These are phyloP conservation scores for Climacteris rufus DNA, from an alignment of 2,113 vertebrate genomes.

Conservation along the genomic window DNA sequence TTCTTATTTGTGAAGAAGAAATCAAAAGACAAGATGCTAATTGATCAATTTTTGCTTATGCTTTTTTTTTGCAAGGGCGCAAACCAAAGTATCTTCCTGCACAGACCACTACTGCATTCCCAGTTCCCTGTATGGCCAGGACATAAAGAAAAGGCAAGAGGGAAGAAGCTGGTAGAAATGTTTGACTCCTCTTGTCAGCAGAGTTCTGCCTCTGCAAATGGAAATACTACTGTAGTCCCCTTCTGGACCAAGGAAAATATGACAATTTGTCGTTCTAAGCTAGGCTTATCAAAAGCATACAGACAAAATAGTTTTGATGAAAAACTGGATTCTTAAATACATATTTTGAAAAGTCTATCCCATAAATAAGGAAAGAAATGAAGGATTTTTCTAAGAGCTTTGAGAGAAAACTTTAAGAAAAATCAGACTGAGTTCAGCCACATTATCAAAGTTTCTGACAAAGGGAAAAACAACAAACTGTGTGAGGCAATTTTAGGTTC, in stretches of 20 bases:
- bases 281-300: not conserved
- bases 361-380: not conserved
- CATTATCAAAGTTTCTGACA: not conserved
- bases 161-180: not conserved
- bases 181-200: not conserved
- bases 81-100: not conserved
- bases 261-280: not conserved
- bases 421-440: not conserved
- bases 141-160: not conserved
- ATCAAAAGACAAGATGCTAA: not conserved
- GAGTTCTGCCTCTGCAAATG: not conserved
- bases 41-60: not conserved
- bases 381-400: not conserved
- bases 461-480: not conserved
- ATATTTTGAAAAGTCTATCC: not conserved
- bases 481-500: not conserved
- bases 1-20: not conserved
- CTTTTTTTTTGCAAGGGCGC: not conserved
- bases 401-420: not conserved
- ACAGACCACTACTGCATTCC: not conserved
- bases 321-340: not conserved
- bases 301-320: not conserved
- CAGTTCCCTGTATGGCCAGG: not conserved
- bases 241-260: not conserved
- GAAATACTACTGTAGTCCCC: not conserved